Percentiles rank a stretch among this genome's conserved stretches.
phyloP scores from a whole-genome alignment of 2,113 vertebrate species.

The Melozone crissalis region DNA sequence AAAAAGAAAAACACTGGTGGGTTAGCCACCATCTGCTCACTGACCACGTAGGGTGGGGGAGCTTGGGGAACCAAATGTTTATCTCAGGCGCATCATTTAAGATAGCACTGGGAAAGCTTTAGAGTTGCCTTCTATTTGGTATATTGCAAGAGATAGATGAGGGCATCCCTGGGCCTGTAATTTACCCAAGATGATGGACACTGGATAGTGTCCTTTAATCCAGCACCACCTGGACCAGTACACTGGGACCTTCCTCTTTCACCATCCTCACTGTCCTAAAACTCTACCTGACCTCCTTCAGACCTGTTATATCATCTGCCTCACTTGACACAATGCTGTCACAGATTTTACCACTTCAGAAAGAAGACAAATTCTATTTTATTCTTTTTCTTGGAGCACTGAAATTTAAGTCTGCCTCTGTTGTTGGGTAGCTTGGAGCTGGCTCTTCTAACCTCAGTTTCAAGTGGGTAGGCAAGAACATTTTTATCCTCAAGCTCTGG shows the following conservation, averaged over 20 bases:
- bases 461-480: not conserved
- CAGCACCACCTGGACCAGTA: not conserved
- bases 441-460: not conserved
- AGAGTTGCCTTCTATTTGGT: not conserved
- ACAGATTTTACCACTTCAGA: not conserved
- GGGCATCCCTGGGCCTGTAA: not conserved
- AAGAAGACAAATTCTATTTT: not conserved
- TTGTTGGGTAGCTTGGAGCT: not conserved
- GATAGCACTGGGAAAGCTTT: not conserved
- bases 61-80: not conserved
- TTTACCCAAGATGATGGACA: not conserved
- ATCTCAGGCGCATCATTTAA: not conserved
- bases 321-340: not conserved
- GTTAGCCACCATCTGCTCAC: accelerated
- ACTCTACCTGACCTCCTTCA: not conserved
- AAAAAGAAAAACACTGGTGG: not conserved
- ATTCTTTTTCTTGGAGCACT: not conserved
- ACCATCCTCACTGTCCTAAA: not conserved
- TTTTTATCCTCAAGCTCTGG: not conserved
- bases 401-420: not conserved
- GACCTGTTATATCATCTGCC: not conserved
- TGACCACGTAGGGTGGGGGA: accelerated
- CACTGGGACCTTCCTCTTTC: not conserved
- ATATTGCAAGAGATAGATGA: not conserved
- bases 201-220: not conserved